Conservation (phyloP, 2,888 invertebrate genomes). For the Athalia circularis region DNA sequence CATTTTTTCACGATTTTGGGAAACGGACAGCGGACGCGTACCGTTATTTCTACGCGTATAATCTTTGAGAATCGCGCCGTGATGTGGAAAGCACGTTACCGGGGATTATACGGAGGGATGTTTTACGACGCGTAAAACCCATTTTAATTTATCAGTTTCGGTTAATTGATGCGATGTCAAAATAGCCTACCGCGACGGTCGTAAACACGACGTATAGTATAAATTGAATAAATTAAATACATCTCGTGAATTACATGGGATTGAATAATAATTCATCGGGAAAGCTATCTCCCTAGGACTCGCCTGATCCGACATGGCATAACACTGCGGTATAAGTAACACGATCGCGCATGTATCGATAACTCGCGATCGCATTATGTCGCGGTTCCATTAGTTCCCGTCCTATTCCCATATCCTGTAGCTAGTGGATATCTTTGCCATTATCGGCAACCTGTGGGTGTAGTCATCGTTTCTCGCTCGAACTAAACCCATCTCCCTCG, state of each 20-base stretch:
- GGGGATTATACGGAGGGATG: not conserved
- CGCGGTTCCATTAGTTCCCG: constrained; percentile 14
- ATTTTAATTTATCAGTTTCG: no score
- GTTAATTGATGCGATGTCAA: not conserved
- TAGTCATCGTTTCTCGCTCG: constrained; percentile 21
- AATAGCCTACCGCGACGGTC: no score
- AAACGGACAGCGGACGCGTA: not conserved
- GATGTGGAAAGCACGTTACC: not conserved
- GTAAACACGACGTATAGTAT: constrained; percentile 3
- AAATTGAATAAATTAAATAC: constrained; percentile 12
- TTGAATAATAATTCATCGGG: not conserved
- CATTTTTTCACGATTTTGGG: no score
- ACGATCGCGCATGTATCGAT: constrained; percentile 13
- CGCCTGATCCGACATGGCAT: not conserved
- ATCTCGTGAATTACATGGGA: no score
- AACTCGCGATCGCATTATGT: no score
- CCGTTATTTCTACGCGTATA: not conserved
- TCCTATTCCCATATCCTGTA: constrained; percentile 10
- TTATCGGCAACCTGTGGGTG: constrained; percentile 45
- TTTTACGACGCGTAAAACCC: no score
- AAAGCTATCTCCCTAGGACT: not conserved
- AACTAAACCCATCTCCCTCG: constrained; percentile 16
- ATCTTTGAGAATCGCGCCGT: not conserved
- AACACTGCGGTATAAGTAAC: constrained; percentile 20
- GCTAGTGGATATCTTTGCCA: constrained; percentile 25